Conservation (phyloP, 2,797 vertebrate species). For the Synaphobranchus kaupii region DNA sequence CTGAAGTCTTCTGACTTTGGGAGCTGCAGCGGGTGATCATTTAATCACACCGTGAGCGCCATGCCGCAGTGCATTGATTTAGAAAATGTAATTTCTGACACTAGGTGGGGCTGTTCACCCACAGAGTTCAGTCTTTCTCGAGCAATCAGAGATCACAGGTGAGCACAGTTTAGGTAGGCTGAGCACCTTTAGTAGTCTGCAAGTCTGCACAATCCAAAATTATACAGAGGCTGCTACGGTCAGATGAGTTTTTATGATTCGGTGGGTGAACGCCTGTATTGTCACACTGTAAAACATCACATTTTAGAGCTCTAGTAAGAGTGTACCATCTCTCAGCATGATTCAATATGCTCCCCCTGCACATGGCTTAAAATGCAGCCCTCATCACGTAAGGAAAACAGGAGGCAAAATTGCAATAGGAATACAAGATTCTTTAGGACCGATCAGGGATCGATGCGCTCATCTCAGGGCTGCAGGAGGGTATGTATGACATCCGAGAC, state of each 20-base stretch:
- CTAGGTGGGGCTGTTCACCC: constrained; percentile 27
- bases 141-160: not conserved
- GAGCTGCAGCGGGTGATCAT: constrained; percentile 15
- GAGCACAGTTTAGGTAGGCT: not conserved
- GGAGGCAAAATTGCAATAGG: too few relatives aligned
- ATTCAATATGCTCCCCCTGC: too few relatives aligned
- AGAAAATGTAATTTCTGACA: not conserved
- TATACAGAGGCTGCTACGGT: too few relatives aligned
- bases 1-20: constrained; percentile 17
- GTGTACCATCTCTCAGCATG: too few relatives aligned
- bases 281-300: not conserved
- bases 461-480: too few relatives aligned
- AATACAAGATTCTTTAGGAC: too few relatives aligned
- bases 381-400: too few relatives aligned
- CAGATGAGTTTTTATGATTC: too few relatives aligned
- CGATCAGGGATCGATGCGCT: too few relatives aligned
- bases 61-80: not conserved
- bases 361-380: too few relatives aligned
- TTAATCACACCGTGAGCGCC: not conserved
- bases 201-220: not conserved
- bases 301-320: too few relatives aligned
- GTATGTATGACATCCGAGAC: too few relatives aligned
- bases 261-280: not conserved
- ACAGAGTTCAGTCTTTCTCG: not conserved
- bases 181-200: not conserved